phyloP scores from a whole-genome alignment of 30 jellyfish, hydroid and myxozoan genomes.

The Aurelia aurita region DNA sequence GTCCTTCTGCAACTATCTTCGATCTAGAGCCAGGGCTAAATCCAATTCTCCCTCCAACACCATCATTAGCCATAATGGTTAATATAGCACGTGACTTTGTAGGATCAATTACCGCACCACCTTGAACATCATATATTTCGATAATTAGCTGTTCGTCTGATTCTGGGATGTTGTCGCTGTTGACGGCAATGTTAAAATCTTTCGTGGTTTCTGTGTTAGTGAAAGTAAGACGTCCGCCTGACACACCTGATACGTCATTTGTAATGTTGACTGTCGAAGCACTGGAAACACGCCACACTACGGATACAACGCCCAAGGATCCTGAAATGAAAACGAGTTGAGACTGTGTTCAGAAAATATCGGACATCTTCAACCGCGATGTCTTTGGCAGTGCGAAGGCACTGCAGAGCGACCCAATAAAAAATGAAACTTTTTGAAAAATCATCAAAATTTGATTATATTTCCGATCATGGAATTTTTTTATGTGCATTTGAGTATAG shows the following conservation, averaged over 20 bases:
- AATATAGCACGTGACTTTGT: slow-evolving; percentile 39
- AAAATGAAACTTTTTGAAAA: too few relatives aligned
- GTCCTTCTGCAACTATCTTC: slow-evolving; percentile 80
- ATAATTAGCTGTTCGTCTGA: slow-evolving; percentile 76
- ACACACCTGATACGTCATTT: slow-evolving; percentile 81
- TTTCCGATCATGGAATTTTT: too few relatives aligned
- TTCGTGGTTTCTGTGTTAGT: slow-evolving; percentile 37
- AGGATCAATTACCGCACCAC: slow-evolving; percentile 76
- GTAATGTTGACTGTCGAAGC: slow-evolving; percentile 57
- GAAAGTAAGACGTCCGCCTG: slow-evolving; percentile 79
- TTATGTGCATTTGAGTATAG: too few relatives aligned
- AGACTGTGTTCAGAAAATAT: too few relatives aligned
- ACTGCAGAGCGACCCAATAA: too few relatives aligned
- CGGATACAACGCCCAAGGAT: slow-evolving; percentile 69
- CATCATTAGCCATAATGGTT: slow-evolving; percentile 88
- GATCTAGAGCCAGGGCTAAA: slow-evolving; percentile 83
- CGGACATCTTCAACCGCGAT: too few relatives aligned
- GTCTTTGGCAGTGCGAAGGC: too few relatives aligned
- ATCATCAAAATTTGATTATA: too few relatives aligned
- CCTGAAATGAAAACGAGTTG: slow-evolving; percentile 35
- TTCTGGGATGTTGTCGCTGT: slow-evolving; percentile 88
- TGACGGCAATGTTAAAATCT: slow-evolving; percentile 63
- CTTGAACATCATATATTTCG: slow-evolving; percentile 56
- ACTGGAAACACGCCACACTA: slow-evolving; percentile 80
- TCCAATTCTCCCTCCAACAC: slow-evolving; percentile 92